Evolutionary conservation across 2,113 vertebrate species (phyloP), one percentile per base, ranked within the genome.

Genomic region (Phrynosoma blainvillii): DNA sequence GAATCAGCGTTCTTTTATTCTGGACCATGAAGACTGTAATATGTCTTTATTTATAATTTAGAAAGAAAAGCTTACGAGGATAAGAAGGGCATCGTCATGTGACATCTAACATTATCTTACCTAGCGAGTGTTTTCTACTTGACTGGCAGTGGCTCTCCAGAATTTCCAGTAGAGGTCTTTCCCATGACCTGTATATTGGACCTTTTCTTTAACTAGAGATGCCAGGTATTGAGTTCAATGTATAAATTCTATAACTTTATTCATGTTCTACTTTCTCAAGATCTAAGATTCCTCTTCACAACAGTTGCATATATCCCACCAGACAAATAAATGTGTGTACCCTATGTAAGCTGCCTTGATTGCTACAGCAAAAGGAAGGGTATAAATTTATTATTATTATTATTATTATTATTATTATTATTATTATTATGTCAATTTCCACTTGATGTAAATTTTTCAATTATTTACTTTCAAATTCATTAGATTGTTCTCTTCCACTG

Each of bases 401-500:
- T 36, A 36, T 36, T 36, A 36, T 36, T 36, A 36, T 36, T 36
- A 36, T 36, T 36, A 36, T 36, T 36, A 36, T 42, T 36, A 89
- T 36, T 36, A 36, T 36, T 36, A 36, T 36, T 36, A 36, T 36
- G 1, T 91, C 77, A 42, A 70, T 65, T 78, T 68, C 82, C 25
- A 77, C 25, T 42, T 86, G 62, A 81, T 73, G 76, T 4, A 76
- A 84, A 3, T 20, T 76, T 86, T 82, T 83, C 74, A 86, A 68
- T 89, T 85, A 76, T 70, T 79, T 78, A 71, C 18, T 76, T 23
- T 21, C 70, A 83, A 82, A 81, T 88, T 82, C 74, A 86, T 12
- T 92, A 89, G 40, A 0, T 0, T 87, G 1, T 73, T 85, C 6
- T n/a, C 25, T 47, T 47, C 21, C 70, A 88, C 79, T 87, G 32